These are phyloP conservation scores for Craterocephalus amniculus DNA, from an alignment of 2,797 vertebrate genomes.

Conservation along the genomic window DNA sequence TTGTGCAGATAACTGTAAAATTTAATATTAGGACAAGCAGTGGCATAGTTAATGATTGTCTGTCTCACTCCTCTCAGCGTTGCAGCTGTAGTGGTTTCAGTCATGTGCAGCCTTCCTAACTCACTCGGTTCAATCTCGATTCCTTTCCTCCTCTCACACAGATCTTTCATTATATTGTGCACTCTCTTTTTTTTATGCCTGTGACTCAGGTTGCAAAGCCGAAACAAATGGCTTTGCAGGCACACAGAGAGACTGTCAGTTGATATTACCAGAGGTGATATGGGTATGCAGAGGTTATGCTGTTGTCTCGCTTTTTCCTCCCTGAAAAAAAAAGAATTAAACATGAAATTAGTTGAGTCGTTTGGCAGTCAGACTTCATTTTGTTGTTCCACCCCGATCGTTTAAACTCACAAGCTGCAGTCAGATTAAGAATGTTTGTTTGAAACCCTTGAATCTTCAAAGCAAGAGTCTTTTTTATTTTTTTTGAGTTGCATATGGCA, in stretches of 20 bases:
- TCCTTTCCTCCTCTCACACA: constrained; percentile 19
- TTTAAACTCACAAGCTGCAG: neutral
- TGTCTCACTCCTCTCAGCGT: neutral
- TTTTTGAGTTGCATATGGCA: constrained; percentile 6
- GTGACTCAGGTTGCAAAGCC: constrained; percentile 48
- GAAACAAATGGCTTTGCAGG: constrained; percentile 59
- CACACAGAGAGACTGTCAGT: constrained; percentile 29
- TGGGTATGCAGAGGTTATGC: constrained; percentile 21
- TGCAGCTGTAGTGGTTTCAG: neutral
- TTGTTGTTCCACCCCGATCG: neutral
- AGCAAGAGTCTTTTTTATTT: neutral
- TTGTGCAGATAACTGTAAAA: neutral
- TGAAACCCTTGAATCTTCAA: neutral
- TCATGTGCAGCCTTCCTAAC: constrained; percentile 4
- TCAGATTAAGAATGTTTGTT: neutral
- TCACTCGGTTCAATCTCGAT: neutral
- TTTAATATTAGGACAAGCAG: neutral
- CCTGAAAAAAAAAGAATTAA: constrained; percentile 1
- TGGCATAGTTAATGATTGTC: neutral
- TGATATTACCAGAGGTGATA: constrained; percentile 39
- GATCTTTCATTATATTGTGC: constrained; percentile 28
- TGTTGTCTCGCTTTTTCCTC: constrained; percentile 8
- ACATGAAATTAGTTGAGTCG: neutral
- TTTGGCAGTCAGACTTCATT: neutral
- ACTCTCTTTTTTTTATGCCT: constrained; percentile 24